Evolutionary conservation across 2,888 invertebrate species (phyloP).

Genomic region (Corbicula japonica): DNA sequence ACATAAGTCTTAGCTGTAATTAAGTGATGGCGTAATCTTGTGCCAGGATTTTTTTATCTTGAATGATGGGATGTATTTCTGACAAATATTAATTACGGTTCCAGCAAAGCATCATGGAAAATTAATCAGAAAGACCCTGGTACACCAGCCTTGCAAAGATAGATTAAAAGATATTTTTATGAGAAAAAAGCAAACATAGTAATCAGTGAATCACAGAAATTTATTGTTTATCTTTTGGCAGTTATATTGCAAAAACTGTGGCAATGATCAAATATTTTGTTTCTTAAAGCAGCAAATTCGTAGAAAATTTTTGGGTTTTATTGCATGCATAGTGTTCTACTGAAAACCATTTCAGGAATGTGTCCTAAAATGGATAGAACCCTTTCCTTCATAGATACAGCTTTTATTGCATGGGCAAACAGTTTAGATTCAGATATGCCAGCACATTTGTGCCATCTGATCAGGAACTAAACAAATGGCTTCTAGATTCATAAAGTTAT

Average conservation of each 20-base stretch:
- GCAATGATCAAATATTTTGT: no score
- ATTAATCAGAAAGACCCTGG: conserved; percentile 40
- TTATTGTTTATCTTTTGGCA: conserved; percentile 44
- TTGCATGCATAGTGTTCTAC: no score
- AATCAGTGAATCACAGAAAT: conserved; percentile 42
- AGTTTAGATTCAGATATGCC: no score
- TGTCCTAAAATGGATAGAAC: no score
- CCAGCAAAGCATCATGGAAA: conserved; percentile 40
- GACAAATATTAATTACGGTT: conserved; percentile 66
- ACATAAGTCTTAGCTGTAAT: conserved; percentile 66
- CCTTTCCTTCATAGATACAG: no score
- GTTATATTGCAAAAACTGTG: conserved; percentile 39
- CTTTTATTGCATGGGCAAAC: no score
- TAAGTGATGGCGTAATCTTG: conserved; percentile 59
- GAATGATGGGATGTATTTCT: conserved; percentile 50
- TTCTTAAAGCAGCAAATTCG: no score
- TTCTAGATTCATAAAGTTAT: no score
- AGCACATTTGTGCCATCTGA: no score
- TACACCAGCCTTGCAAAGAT: conserved; percentile 32
- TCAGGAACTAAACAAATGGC: no score
- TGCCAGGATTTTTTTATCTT: conserved; percentile 35
- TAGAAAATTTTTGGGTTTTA: no score
- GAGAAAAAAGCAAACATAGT: conserved; percentile 30
- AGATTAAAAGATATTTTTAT: conserved; percentile 39
- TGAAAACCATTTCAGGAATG: no score